Evolutionary conservation across 2,113 vertebrate genomes (phyloP), one percentile per base, ranked within the genome.

Genomic region (Ramphastos sulfuratus): DNA sequence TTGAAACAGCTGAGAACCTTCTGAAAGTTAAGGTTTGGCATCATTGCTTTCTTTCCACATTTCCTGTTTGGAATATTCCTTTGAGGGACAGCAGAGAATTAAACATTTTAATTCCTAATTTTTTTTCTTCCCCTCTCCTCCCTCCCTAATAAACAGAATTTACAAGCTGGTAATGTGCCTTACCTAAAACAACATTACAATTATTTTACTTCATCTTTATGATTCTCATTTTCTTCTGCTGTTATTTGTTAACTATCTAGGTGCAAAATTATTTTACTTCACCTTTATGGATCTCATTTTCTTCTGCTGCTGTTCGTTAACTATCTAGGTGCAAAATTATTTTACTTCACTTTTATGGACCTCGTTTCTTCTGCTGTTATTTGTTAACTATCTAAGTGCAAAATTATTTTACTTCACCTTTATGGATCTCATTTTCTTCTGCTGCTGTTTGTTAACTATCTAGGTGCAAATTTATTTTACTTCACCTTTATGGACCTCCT

Each of bases 11-110:
- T 85, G 59, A 65, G 85, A 93, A 58, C 4, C 46, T 87, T 93
- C 37, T 73, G 63, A 87, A 87, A 70, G 42, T 67, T 77, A 85
- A 80, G 82, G 50, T 1, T 48, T 20, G 17, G 52, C 59, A 7
- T n/a, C 81, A 42, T 83, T 91, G 61, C 39, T 73, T 87, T 64
- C n/a, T 69, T 61, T n/a, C 46, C 48, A 27, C 46, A 30, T 71
- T 92, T 96, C 83, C 76, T 92, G 70, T 84, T 93, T 88, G 63
- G 37, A 15, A 79, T 67, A 13, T 87, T 89, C 28, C 31, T 92
- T 80, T 91, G 50, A 72, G 55, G 19, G 27, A 67, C 7, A 20
- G 75, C 11, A 30, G 56, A 76, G n/a, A 93, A 71, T 56, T 86
- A 77, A 93, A 91, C 82, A 74, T 89, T 89, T 70, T 90, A 3